phyloP scores from a whole-genome alignment of 2,113 vertebrate genomes.

The Aspidoscelis tigris region DNA sequence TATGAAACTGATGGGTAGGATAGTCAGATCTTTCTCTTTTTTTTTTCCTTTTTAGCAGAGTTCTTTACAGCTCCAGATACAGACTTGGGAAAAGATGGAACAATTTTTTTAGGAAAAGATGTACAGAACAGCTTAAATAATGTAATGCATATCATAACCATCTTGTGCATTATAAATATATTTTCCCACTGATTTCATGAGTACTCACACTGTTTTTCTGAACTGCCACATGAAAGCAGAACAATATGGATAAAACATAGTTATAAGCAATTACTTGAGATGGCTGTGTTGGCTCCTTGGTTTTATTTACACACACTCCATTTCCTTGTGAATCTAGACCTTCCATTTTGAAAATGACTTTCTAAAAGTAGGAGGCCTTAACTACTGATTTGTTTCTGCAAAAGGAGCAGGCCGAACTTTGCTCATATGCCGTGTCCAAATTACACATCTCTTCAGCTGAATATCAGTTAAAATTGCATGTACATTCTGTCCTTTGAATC shows the following conservation, averaged over 20 bases:
- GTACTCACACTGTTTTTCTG: background rate
- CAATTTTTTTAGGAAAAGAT: background rate
- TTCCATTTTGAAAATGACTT: background rate
- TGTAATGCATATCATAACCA: background rate
- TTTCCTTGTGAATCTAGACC: background rate
- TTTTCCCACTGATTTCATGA: background rate
- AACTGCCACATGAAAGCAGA: background rate
- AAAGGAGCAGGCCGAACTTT: conserved; percentile 1
- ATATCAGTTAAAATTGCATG: conserved; percentile 10
- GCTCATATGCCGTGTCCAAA: background rate
- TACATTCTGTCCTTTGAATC: background rate
- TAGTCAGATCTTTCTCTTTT: too few relatives aligned
- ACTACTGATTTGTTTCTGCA: background rate
- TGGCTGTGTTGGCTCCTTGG: background rate
- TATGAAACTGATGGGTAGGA: too few relatives aligned
- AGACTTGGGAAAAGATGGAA: background rate
- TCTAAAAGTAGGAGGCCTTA: background rate
- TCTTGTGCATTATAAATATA: too few relatives aligned
- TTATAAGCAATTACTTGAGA: background rate
- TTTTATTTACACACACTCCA: background rate
- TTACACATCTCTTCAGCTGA: conserved; percentile 6
- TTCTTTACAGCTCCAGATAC: background rate
- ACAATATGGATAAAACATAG: background rate
- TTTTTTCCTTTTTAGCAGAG: background rate
- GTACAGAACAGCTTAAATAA: background rate